Evolutionary conservation across 2,797 vertebrate genomes (phyloP).

Genomic region (Intellagama lesueurii): DNA sequence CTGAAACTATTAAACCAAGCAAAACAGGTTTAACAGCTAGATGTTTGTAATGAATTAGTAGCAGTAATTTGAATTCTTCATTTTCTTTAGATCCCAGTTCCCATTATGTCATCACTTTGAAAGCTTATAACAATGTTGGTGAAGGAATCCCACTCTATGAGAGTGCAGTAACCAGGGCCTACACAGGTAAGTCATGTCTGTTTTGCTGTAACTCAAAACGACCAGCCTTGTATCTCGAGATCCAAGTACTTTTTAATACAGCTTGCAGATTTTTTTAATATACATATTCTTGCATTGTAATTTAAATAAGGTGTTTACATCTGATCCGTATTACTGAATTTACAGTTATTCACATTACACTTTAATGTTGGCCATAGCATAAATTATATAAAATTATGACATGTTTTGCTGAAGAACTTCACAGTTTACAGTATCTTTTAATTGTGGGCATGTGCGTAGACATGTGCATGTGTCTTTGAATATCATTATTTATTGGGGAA

Average conservation of each 20-base stretch:
- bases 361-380: rapidly evolving
- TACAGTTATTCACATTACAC: background rate
- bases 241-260: background rate
- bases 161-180: conserved; percentile 93
- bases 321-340: background rate
- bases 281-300: rapidly evolving
- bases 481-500: background rate
- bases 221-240: rapidly evolving
- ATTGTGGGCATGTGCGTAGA: background rate
- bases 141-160: conserved; percentile 98
- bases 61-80: background rate
- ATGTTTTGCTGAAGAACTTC: background rate
- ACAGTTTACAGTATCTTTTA: background rate
- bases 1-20: conserved; percentile 5
- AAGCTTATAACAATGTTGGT: conserved; percentile 95
- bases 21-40: background rate
- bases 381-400: rapidly evolving
- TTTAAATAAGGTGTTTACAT: background rate
- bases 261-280: background rate
- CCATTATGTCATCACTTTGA: conserved; percentile 97
- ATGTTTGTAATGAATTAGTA: background rate
- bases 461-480: background rate
- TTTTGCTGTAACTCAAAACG: rapidly evolving
- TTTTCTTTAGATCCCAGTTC: conserved; percentile 90
- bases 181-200: conserved; percentile 80